Percentiles rank a stretch among this genome's conserved stretches.
phyloP scores from a whole-genome alignment of 2,113 vertebrate species.

The Caranx melampygus region DNA sequence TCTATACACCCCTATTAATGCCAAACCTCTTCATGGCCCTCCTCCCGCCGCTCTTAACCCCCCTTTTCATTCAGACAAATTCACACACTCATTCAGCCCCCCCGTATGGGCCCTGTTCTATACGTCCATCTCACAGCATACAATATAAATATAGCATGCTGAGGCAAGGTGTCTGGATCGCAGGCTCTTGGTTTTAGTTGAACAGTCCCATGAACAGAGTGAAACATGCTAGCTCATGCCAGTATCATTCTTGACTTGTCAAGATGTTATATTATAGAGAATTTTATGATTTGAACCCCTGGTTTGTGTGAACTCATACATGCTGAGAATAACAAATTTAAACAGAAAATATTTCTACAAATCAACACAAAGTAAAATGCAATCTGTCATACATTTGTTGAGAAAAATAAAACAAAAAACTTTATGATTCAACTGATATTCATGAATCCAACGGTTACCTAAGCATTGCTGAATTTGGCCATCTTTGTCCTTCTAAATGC shows the following conservation, averaged over 20 bases:
- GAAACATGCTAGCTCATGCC: constrained; percentile 14
- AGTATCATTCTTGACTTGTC: neutral
- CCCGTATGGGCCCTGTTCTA: constrained; percentile 32
- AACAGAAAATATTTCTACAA: neutral
- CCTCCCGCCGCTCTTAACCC: constrained; percentile 51
- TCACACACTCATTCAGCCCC: constrained; percentile 68
- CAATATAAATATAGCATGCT: constrained; percentile 62
- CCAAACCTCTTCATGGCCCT: constrained; percentile 61
- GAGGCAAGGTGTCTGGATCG: constrained; percentile 51
- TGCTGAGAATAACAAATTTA: neutral
- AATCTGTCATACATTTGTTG: neutral
- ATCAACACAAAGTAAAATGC: neutral
- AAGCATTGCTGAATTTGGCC: neutral
- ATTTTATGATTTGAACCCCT: neutral
- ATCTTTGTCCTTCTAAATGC: neutral
- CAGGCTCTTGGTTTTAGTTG: constrained; percentile 8
- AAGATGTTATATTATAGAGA: neutral
- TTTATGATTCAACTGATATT: neutral
- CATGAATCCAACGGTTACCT: neutral
- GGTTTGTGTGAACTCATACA: neutral
- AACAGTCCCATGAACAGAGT: neutral
- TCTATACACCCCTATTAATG: constrained; percentile 73
- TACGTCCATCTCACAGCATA: constrained; percentile 49
- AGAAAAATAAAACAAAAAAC: neutral
- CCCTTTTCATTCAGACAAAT: constrained; percentile 69